Evolutionary conservation across 2,888 invertebrate species (phyloP).

Genomic region (Hydrotaea cyrtoneurina): DNA sequence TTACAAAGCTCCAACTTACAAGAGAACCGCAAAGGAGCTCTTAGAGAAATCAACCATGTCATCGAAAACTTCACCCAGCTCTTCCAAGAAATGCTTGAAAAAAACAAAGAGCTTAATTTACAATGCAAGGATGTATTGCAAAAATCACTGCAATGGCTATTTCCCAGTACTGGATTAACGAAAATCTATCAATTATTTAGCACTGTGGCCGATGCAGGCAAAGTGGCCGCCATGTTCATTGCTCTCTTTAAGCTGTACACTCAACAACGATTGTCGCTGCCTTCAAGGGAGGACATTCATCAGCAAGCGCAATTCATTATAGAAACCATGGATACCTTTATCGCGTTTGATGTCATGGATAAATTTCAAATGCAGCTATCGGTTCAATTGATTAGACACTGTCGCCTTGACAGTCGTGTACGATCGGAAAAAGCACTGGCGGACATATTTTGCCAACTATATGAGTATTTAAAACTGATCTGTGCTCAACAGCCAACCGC

Average conservation of each 20-base stretch:
- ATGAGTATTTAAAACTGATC: constrained; percentile 75
- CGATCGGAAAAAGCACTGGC: constrained; percentile 68
- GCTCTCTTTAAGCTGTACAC: constrained; percentile 55
- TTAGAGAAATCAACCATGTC: constrained; percentile 51
- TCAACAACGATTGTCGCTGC: constrained; percentile 28
- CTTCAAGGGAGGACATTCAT: constrained; percentile 46
- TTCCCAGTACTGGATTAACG: constrained; percentile 63
- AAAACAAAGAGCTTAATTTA: constrained; percentile 56
- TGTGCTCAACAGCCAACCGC: constrained; percentile 59
- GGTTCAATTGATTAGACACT: constrained; percentile 71
- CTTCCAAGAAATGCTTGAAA: constrained; percentile 69
- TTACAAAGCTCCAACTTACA: constrained; percentile 63
- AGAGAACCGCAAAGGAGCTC: neutral
- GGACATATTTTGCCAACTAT: constrained; percentile 71
- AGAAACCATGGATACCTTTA: constrained; percentile 65
- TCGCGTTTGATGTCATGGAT: constrained; percentile 70
- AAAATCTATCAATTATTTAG: constrained; percentile 68
- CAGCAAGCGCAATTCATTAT: constrained; percentile 70
- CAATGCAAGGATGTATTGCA: constrained; percentile 67
- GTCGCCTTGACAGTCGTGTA: constrained; percentile 69
- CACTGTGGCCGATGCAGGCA: neutral
- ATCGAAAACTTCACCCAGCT: constrained; percentile 69
- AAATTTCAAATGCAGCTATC: constrained; percentile 68
- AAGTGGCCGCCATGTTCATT: constrained; percentile 54
- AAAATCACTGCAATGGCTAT: constrained; percentile 68